Evolutionary conservation across 2,888 invertebrate genomes (phyloP).

Genomic region (Epistrophe eligans): DNA sequence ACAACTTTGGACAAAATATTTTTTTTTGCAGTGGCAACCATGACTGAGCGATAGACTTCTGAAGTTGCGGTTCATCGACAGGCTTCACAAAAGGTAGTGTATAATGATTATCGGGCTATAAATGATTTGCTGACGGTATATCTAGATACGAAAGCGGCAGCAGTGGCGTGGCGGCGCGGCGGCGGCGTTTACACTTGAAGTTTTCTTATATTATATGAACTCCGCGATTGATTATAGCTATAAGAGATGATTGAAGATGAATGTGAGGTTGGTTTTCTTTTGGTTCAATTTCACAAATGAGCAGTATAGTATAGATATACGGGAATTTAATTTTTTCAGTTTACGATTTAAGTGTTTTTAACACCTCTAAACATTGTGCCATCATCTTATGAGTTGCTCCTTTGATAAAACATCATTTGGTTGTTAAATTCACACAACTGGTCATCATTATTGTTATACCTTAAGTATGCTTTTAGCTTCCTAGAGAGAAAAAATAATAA

Average conservation of each 20-base stretch:
- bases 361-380: slow-evolving; percentile 52
- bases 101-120: slow-evolving; percentile 74
- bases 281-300: slow-evolving; percentile 46
- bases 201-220: slow-evolving; percentile 29
- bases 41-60: slow-evolving; percentile 22
- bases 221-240: slow-evolving; percentile 6
- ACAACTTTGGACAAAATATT: neutral
- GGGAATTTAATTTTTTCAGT: slow-evolving; percentile 38
- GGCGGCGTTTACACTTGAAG: slow-evolving; percentile 60
- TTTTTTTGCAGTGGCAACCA: neutral
- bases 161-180: neutral
- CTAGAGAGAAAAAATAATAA: neutral
- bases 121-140: slow-evolving; percentile 46
- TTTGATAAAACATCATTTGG: slow-evolving; percentile 42
- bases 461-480: slow-evolving; percentile 35
- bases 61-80: slow-evolving; percentile 60
- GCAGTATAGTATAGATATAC: neutral
- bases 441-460: slow-evolving; percentile 20
- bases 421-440: slow-evolving; percentile 13
- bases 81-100: slow-evolving; percentile 70
- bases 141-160: slow-evolving; percentile 5
- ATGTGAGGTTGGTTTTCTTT: slow-evolving; percentile 55
- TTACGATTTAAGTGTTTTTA: slow-evolving; percentile 66
- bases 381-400: slow-evolving; percentile 39
- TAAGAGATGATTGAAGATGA: slow-evolving; percentile 15